These are phyloP conservation scores for Notechis scutatus DNA, from an alignment of 2,113 vertebrate genomes.

Conservation along the genomic window DNA sequence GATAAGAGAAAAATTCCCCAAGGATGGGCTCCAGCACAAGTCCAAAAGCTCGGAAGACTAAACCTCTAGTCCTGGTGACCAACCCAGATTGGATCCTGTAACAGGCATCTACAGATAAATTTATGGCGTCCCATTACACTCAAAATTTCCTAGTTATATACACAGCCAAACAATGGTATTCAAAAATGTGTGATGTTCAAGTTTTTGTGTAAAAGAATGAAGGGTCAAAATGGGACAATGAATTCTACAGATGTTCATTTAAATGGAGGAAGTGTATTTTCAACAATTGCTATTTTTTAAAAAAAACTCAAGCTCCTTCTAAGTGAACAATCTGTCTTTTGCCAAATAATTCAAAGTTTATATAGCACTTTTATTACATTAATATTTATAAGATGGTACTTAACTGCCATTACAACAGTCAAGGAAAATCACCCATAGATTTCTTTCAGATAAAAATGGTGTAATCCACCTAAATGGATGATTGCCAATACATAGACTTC, in stretches of 20 bases:
- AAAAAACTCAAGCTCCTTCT: background rate
- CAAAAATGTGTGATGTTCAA: background rate
- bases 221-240: background rate
- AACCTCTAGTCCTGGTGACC: background rate
- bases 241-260: conserved; percentile 9
- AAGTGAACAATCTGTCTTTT: background rate
- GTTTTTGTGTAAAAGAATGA: background rate
- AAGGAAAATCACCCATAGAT: background rate
- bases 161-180: background rate
- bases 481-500: background rate
- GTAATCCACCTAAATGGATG: background rate
- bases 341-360: background rate
- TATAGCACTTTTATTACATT: background rate
- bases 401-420: background rate
- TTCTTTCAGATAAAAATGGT: background rate
- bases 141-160: background rate
- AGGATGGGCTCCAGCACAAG: background rate
- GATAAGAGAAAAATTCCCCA: background rate
- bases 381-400: background rate
- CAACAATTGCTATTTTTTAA: conserved; percentile 16
- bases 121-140: too few species aligned
- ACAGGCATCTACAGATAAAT: background rate
- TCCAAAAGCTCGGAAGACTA: background rate
- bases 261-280: conserved; percentile 24
- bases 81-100: background rate